Evolutionary conservation across 1,140 invertebrate species (phyloP).

Genomic region (Probaryconus sp.): DNA sequence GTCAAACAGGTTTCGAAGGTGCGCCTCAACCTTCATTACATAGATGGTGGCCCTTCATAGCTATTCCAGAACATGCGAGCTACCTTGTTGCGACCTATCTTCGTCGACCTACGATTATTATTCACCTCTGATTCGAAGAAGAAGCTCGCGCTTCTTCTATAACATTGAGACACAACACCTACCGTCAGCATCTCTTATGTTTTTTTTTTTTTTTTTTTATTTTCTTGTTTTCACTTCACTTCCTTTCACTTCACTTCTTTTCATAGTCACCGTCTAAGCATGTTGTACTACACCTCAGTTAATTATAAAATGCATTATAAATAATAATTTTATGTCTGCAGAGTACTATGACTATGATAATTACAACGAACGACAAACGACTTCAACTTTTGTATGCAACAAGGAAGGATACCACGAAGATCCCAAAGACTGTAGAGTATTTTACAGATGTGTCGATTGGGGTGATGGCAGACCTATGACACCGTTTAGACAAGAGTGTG

Average conservation of each 20-base stretch:
- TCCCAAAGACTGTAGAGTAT: conserved; percentile 79
- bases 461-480: conserved; percentile 71
- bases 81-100: conserved; percentile 54
- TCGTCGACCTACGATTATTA: conserved; percentile 56
- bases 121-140: conserved; percentile 46
- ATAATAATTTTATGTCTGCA: too few species aligned
- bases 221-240: conserved; percentile 7
- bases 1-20: conserved; percentile 72
- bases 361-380: conserved; percentile 34
- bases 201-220: too few species aligned
- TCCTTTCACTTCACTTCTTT: neutral
- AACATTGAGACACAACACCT: conserved; percentile 14
- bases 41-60: conserved; percentile 61
- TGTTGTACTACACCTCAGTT: too few species aligned
- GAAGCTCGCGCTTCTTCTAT: conserved; percentile 38
- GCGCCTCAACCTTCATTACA: conserved; percentile 56
- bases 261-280: too few species aligned
- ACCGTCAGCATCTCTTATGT: too few species aligned
- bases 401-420: conserved; percentile 80
- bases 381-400: conserved; percentile 75
- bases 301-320: too few species aligned
- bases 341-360: conserved; percentile 58
- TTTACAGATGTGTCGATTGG: conserved; percentile 81
- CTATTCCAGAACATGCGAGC: conserved; percentile 51
- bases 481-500: conserved; percentile 83